phyloP scores from a whole-genome alignment of 2,113 vertebrate species.

The Morone chrysops region DNA sequence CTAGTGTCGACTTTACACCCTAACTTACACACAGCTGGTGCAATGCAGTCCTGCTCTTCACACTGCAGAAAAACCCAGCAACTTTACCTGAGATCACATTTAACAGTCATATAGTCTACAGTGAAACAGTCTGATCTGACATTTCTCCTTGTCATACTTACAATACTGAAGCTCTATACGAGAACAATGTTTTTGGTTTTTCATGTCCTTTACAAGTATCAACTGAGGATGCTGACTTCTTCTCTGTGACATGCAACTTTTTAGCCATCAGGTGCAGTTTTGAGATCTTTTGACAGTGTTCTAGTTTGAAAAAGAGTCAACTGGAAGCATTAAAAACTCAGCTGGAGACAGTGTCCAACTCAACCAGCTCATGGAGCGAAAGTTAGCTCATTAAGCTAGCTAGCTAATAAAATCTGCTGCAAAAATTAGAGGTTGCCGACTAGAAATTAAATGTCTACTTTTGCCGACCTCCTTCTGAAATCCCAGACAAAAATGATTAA shows the following conservation, averaged over 20 bases:
- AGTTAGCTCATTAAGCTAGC: not conserved
- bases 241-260: not conserved
- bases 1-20: too few relatives aligned
- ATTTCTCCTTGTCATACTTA: not conserved
- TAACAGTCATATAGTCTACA: not conserved
- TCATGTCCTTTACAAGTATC: too few relatives aligned
- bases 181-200: too few relatives aligned
- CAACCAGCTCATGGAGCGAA: not conserved
- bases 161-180: too few relatives aligned
- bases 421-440: too few relatives aligned
- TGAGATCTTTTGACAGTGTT: not conserved
- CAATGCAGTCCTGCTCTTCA: too few relatives aligned
- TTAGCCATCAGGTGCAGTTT: not conserved
- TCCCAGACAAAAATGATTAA: too few relatives aligned
- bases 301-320: not conserved
- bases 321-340: not conserved
- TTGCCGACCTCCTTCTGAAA: not conserved
- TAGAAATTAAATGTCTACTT: not conserved
- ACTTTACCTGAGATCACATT: too few relatives aligned
- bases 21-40: too few relatives aligned
- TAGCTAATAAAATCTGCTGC: not conserved
- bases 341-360: not conserved
- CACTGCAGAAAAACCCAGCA: too few relatives aligned
- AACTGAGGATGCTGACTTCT: not conserved
- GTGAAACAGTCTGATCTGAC: not conserved